phyloP scores from a whole-genome alignment of 2,113 vertebrate species.

The Odontophorus gujanensis region DNA sequence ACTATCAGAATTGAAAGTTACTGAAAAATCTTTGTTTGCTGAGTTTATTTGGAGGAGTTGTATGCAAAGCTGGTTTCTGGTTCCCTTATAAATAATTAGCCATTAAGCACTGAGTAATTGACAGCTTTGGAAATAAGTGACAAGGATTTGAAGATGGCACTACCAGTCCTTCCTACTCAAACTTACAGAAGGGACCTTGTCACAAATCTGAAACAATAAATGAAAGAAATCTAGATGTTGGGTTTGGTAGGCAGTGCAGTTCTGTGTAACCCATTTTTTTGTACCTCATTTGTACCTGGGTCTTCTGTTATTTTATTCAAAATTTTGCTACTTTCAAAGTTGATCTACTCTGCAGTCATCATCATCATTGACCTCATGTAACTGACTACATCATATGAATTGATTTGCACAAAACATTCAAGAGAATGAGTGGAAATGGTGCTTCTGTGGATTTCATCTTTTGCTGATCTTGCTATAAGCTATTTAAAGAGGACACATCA shows the following conservation, averaged over 20 bases:
- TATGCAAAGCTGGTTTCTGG: background rate
- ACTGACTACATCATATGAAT: background rate
- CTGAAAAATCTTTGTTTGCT: background rate
- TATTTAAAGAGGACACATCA: background rate
- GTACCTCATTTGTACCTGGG: background rate
- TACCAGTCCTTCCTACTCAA: background rate
- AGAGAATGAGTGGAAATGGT: fast-evolving
- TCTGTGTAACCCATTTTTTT: background rate
- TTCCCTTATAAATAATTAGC: background rate
- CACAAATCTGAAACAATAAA: background rate
- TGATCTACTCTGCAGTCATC: background rate
- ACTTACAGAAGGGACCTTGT: background rate
- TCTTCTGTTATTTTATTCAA: background rate
- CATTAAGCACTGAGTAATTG: background rate
- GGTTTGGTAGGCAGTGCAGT: background rate
- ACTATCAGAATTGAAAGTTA: background rate
- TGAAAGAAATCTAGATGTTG: background rate
- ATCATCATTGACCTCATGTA: background rate
- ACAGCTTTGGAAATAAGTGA: background rate
- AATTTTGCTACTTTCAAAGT: background rate
- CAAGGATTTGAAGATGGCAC: background rate
- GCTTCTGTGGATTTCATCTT: background rate
- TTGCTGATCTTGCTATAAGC: background rate
- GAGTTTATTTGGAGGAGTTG: background rate
- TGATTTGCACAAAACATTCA: background rate